Base-by-base conservation (phyloP, 2,888 invertebrate species). In the Acrobasis repandana region DNA sequence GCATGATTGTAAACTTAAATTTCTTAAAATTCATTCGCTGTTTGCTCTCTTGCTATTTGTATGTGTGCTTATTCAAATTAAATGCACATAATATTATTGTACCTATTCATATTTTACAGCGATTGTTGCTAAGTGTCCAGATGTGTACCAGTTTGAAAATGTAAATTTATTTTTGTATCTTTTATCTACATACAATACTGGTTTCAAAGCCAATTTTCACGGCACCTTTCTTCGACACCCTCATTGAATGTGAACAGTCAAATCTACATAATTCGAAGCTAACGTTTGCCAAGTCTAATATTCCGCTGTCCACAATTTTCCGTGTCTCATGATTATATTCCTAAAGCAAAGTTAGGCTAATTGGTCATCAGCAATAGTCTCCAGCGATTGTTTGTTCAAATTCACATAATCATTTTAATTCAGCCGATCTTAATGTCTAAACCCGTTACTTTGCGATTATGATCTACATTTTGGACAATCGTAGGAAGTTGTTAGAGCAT, bases 171-270 rank as follows among this genome's bases (percentile, higher is more conserved):
- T 74, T 74, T 69, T 66, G 66, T 66, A 61, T 62, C 63, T 67
- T 71, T 76, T 67, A 75, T 65, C 68, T 67, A 57, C 69, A 62
- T 67, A 80, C 78, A 82, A 80, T 77, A 69, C 72, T 62, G 70
- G 79, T 81, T 81, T 84, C 73, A 69, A 71, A 83, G 74, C 64
- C 77, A 79, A 86, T 83, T 85, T 83, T 77, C 82, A 84, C 79
- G 85, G 79, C 72, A 71, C 71, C 73, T 80, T 74, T 80, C 75
- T 81, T 72, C 67, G 71, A 67, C 78, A 74, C 69, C 65, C 71
- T 72, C 71, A 74, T 77, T 77, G 74, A 77, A 81, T 77, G 70
- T 64, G 76, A 69, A 74, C 73, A 65, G 68, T 72, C 69, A 62
- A 70, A 71, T 72, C 69, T 69, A 70, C 69, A 70, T 65, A 74